These are phyloP conservation scores for Ptychoptera albimana DNA, from an alignment of 2,888 invertebrate species.

Conservation along the genomic window DNA sequence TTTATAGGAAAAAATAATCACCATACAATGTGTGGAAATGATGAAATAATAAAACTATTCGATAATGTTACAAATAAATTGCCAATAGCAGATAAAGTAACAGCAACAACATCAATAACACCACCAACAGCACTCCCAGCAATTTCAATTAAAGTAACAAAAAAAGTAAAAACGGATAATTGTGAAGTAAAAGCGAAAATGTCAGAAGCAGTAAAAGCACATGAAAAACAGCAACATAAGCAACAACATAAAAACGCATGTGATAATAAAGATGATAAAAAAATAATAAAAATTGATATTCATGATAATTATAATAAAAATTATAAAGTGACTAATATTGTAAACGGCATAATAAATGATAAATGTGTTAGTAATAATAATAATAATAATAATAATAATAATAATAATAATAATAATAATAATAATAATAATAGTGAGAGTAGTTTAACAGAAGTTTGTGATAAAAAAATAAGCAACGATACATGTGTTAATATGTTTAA, in stretches of 20 bases:
- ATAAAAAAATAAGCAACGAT: neutral
- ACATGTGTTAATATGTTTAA: neutral
- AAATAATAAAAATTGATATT: neutral
- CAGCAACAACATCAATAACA: too few species aligned
- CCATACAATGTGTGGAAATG: too few species aligned
- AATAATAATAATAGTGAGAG: neutral
- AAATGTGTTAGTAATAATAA: slow-evolving; percentile 2
- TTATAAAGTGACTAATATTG: neutral
- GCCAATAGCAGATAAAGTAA: too few species aligned
- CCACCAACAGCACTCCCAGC: too few species aligned
- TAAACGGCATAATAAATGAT: neutral
- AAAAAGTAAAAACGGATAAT: too few species aligned
- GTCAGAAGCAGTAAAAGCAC: neutral
- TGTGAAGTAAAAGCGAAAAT: too few species aligned
- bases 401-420: slow-evolving; percentile 2
- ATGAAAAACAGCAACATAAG: neutral
- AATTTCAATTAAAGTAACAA: too few species aligned
- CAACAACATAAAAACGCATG: neutral
- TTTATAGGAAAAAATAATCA: too few species aligned
- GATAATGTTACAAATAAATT: too few species aligned
- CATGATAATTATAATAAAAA: neutral
- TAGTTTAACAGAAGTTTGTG: too few species aligned
- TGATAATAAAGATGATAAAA: neutral
- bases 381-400: neutral
- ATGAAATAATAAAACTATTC: too few species aligned